Percentiles rank a stretch among this genome's conserved stretches.
Evolutionary conservation across 2,113 vertebrate genomes (phyloP).

Genomic region (Oncorhynchus mykiss): DNA sequence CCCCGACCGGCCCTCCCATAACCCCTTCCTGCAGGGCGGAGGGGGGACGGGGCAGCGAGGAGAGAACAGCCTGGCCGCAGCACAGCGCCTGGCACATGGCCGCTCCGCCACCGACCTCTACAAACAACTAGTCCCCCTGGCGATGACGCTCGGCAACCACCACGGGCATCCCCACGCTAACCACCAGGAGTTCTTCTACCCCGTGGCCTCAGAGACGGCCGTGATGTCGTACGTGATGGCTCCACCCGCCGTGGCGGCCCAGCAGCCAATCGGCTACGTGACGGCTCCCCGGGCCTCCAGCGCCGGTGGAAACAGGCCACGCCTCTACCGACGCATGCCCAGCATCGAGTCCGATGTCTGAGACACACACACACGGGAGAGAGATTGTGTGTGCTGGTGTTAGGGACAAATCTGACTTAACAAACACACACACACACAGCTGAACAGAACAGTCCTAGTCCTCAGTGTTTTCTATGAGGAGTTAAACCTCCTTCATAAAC

Average conservation of each 20-base stretch:
- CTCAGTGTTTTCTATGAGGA: too few species aligned
- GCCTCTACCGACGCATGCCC: conserved; percentile 96
- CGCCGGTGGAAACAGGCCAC: conserved; percentile 90
- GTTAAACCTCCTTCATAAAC: too few species aligned
- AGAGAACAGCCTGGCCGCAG: conserved; percentile 54
- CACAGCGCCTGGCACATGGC: conserved; percentile 83
- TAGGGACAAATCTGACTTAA: background rate
- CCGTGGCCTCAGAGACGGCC: conserved; percentile 71
- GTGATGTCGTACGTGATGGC: conserved; percentile 93
- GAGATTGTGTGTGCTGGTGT: background rate
- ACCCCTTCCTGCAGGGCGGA: conserved; percentile 85
- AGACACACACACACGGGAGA: conserved; percentile 34
- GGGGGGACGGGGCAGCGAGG: conserved; percentile 50
- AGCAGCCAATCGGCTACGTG: conserved; percentile 87
- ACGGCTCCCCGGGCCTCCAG: conserved; percentile 88
- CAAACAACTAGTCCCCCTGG: conserved; percentile 87
- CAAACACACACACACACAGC: background rate
- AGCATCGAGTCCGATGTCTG: conserved; percentile 99
- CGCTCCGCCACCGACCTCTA: conserved; percentile 89
- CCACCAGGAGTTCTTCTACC: conserved; percentile 74
- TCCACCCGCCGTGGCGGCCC: conserved; percentile 79
- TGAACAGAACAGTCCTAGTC: too few species aligned
- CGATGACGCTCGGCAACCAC: conserved; percentile 79
- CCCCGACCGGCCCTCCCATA: conserved; percentile 85
- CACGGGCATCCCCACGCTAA: conserved; percentile 58